Conservation (phyloP, 2,797 vertebrate species). For the Cryptoblepharus egeriae region DNA sequence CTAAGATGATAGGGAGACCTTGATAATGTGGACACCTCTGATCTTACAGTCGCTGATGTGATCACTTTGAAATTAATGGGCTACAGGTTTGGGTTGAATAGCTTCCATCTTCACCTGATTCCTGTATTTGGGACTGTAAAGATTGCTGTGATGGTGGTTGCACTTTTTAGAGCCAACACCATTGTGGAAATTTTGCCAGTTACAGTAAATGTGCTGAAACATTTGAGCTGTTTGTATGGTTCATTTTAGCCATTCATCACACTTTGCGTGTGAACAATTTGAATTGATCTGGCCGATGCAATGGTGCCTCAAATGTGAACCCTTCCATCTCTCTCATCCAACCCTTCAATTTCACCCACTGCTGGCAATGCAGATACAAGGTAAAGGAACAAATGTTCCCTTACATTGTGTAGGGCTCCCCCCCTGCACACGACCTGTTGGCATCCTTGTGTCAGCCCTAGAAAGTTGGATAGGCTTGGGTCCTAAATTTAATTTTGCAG, state of each 20-base stretch:
- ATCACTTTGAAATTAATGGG: too few relatives aligned
- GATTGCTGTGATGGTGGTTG: not conserved
- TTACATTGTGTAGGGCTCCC: too few relatives aligned
- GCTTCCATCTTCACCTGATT: too few relatives aligned
- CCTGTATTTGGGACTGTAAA: not conserved
- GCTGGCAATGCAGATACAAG: too few relatives aligned
- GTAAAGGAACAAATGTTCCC: too few relatives aligned
- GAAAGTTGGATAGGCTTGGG: too few relatives aligned
- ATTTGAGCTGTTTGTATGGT: not conserved
- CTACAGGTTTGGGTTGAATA: too few relatives aligned
- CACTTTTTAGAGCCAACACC: not conserved
- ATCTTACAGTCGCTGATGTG: not conserved
- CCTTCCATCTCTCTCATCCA: not conserved
- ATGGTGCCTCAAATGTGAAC: too few relatives aligned
- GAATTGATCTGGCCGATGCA: not conserved
- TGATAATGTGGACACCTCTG: not conserved
- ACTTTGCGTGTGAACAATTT: not conserved
- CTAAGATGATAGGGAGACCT: not conserved
- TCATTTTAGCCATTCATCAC: not conserved
- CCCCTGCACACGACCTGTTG: too few relatives aligned
- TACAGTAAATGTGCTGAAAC: not conserved
- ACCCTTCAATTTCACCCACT: not conserved
- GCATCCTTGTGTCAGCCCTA: too few relatives aligned
- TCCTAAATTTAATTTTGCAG: too few relatives aligned
- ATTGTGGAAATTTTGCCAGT: not conserved